Base-by-base conservation (phyloP, 53 echinoderm and acorn worm species). In the Temnopleurus reevesii region DNA sequence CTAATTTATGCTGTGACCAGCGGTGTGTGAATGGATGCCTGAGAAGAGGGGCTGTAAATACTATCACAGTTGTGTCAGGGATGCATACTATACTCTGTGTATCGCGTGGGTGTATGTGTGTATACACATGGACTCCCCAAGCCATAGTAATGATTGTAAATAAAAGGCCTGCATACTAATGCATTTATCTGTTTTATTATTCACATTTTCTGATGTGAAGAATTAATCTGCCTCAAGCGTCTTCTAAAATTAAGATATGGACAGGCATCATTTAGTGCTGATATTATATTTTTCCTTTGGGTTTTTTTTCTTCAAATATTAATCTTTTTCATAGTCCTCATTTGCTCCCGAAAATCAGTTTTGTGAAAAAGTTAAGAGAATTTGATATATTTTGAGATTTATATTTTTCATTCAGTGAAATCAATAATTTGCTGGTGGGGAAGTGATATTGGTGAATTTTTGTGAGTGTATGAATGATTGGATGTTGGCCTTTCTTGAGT, bases 1-100 rank as follows among this genome's bases (percentile, higher is more conserved):
- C 71, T 71, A 71, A 71, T 71, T 71, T 71, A 71, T 71, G 71
- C 71, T 38, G 41, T 71, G 71, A 43, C 71, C 71, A 71, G 19
- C 23, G n/a, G 46, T 41, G 57, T 76, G 71, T 66, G 71, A 51
- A 53, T 83, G 83, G 47, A 53, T 83, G 54, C 28, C 29, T 80
- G 51, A 17, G 53, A 53, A n/a, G n/a, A n/a, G n/a, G 41, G 41
- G 71, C 71, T 71, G 19, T 38, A 34, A 15, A 17, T 51, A 8
- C 24, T 46, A 4, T n/a, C 45, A 77, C 2, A 0, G 27, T 27
- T 80, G 80, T 49, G 46, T 77, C 41, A 71, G 18, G 71, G 43
- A 77, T 77, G 77, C 45, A 45, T 77, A 3, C 24, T n/a, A 45
- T 77, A 3, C 24, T n/a, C n/a, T n/a, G 41, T 41, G 71, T 71